phyloP scores from a whole-genome alignment of 2,888 invertebrate genomes.

The Mimas tiliae region DNA sequence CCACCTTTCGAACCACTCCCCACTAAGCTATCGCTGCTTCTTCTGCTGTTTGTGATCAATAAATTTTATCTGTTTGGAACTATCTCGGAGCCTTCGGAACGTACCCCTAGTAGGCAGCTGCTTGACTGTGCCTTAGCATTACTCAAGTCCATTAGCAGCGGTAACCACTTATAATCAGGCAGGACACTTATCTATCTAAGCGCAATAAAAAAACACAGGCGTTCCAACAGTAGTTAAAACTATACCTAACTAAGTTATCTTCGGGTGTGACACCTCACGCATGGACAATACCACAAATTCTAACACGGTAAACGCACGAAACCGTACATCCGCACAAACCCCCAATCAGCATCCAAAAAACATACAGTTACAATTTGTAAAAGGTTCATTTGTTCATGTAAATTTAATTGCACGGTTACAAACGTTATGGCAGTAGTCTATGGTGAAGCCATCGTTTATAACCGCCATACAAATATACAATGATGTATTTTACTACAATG shows the following conservation, averaged over 20 bases:
- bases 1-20: no score
- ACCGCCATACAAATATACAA: slow-evolving; percentile 25
- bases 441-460: slow-evolving; percentile 2
- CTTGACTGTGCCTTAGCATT: no score
- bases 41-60: no score
- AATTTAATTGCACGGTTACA: slow-evolving; percentile 26
- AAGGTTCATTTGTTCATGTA: slow-evolving; percentile 27
- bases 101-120: no score
- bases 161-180: no score
- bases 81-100: no score
- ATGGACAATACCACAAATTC: background rate
- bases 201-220: no score
- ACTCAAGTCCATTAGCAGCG: no score
- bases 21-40: no score
- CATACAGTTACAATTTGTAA: slow-evolving; percentile 21
- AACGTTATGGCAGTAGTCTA: slow-evolving; percentile 8
- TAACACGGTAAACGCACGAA: background rate
- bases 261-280: background rate
- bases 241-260: background rate
- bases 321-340: slow-evolving; percentile 17
- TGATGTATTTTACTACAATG: slow-evolving; percentile 19
- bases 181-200: no score
- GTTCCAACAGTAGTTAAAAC: no score
- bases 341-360: slow-evolving; percentile 21
- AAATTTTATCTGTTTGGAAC: no score